Base-by-base conservation (phyloP, 35 echinoderm and acorn worm genomes). In the Heliocidaris erythrogramma region DNA sequence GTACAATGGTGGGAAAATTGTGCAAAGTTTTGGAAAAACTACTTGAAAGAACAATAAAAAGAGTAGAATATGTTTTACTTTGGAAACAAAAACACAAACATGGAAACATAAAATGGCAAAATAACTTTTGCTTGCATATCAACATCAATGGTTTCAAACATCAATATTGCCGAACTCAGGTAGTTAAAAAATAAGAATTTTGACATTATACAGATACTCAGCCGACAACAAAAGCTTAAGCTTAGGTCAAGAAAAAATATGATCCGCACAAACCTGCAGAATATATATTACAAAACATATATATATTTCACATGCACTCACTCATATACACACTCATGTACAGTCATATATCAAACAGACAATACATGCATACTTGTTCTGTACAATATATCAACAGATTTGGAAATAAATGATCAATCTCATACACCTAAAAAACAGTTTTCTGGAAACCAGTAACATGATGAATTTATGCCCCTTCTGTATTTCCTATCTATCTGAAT, bases 61-160 rank as follows among this genome's bases (percentile, higher is more conserved):
- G 27, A 4, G n/a, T n/a, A 78, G 5, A 78, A 27, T 27, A 27
- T 7, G 5, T 7, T 78, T n/a, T 78, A 78, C 27, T 9, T 8
- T 78, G 21, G 27, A 78, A 78, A 78, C 65, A 78, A 27, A 27
- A 78, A 27, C 21, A 78, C 65, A 27, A 21, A 78, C 65, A 78
- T 78, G 17, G 65, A 78, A 78, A 78, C 65, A 24, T 78, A 78
- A 78, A 56, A 27, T 78, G 21, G 65, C 65, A 78, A 78, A 78
- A 78, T 78, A 78, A 78, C 18, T n/a, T 78, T 78, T 78, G 65
- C 65, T 78, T 78, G 65, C 65, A 78, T 78, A 78, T 78, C 65
- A 9, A 78, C 65, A 78, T 56, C 10, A 56, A 56, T 56, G 52
- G 52, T 56, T 56, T 56, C 35, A 8, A 56, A 56, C 52, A 56